A percentile compares a stretch with the other conserved stretches of the same genome.
phyloP scores from a whole-genome alignment of 2,797 vertebrate species.

The Arctocebus calabarensis region DNA sequence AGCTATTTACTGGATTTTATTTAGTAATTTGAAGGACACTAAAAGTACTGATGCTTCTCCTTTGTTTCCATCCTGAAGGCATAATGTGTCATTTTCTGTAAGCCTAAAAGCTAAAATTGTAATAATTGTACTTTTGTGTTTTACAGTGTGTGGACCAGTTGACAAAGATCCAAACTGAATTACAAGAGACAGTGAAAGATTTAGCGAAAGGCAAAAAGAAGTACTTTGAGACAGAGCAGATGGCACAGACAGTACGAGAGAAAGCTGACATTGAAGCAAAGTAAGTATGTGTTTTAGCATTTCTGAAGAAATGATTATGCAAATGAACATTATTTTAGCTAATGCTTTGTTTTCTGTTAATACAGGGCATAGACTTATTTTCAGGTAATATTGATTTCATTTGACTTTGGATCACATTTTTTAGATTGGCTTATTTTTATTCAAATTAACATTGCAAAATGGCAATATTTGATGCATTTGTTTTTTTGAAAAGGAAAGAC shows the following conservation, averaged over 20 bases:
- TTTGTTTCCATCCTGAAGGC: constrained; percentile 31
- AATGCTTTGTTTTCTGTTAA: constrained; percentile 62
- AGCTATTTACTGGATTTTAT: constrained; percentile 58
- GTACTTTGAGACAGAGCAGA: constrained; percentile 98
- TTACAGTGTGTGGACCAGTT: constrained; percentile 96
- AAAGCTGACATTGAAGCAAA: constrained; percentile 99
- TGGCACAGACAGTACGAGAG: constrained; percentile 97
- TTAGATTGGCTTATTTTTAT: constrained; percentile 25
- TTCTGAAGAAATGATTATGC: constrained; percentile 80
- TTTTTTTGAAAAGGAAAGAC: constrained; percentile 48
- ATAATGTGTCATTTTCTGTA: neutral
- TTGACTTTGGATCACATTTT: constrained; percentile 43
- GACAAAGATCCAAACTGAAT: constrained; percentile 96
- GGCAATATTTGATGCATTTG: neutral
- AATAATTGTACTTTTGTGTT: constrained; percentile 75
- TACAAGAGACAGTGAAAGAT: constrained; percentile 99
- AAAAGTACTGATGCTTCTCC: constrained; percentile 38
- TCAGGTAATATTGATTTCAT: constrained; percentile 51
- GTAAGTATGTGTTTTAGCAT: constrained; percentile 93
- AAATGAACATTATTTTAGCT: constrained; percentile 68
- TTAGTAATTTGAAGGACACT: constrained; percentile 54
- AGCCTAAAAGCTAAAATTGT: constrained; percentile 68
- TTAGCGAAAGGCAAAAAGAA: constrained; percentile 99
- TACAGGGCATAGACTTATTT: neutral
- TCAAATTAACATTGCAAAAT: constrained; percentile 55